Evolutionary conservation across 2,888 invertebrate genomes (phyloP).

Genomic region (Epiperipatus broadwayi): DNA sequence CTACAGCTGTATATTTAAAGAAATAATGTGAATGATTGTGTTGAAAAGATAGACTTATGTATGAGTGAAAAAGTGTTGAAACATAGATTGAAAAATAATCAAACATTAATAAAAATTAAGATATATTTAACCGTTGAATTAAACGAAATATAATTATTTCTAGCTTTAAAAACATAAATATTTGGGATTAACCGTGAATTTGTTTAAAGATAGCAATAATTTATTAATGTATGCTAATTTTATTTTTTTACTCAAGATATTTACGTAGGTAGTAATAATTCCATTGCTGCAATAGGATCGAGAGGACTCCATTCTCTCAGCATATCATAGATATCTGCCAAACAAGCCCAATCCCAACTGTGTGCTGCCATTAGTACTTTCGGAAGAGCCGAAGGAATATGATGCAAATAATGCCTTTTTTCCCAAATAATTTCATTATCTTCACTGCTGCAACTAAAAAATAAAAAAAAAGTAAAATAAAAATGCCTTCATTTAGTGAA

Average conservation of each 20-base stretch:
- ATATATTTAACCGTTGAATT: no score
- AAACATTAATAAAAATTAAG: no score
- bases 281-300: conserved; percentile 69
- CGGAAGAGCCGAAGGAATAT: conserved; percentile 62
- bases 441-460: conserved; percentile 24
- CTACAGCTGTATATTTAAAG: no score
- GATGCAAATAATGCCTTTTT: conserved; percentile 68
- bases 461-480: conserved; percentile 7
- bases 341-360: conserved; percentile 72
- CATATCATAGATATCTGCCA: conserved; percentile 66
- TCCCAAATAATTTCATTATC: conserved; percentile 58
- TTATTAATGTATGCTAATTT: neutral
- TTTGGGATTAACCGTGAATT: no score
- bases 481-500: no score
- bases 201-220: no score
- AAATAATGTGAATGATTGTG: no score
- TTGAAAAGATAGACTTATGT: no score
- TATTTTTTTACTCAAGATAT: conserved; percentile 17
- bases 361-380: conserved; percentile 62
- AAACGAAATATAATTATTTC: no score
- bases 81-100: no score
- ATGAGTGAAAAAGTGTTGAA: no score
- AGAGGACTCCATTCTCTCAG: conserved; percentile 67
- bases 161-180: no score
- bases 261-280: conserved; percentile 75